These are phyloP conservation scores for Siniperca obscura DNA, from an alignment of 2,797 vertebrate genomes.

Conservation along the genomic window DNA sequence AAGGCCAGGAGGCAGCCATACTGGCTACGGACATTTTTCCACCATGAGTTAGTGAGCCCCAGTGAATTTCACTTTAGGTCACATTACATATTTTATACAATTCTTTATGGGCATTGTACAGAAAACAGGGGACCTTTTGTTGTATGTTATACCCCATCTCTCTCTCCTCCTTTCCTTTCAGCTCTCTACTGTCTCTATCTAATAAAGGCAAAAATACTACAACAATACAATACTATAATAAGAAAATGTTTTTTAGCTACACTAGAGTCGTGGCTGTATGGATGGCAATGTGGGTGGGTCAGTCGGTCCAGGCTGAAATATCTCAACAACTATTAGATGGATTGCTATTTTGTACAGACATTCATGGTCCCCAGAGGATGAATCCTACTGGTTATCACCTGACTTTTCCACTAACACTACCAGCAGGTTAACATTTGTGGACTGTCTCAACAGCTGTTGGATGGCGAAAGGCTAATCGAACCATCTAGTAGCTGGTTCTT, in stretches of 20 bases:
- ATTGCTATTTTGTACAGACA: not conserved
- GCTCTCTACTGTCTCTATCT: not conserved
- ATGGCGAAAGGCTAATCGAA: not conserved
- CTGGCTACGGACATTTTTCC: slow-evolving; percentile 17
- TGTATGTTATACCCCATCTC: not conserved
- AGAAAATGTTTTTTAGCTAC: not conserved
- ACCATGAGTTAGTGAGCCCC: not conserved
- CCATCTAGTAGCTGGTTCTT: no score
- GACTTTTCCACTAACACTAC: not conserved
- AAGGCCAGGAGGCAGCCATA: slow-evolving; percentile 10
- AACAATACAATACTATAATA: no score
- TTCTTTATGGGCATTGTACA: not conserved
- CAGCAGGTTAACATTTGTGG: not conserved
- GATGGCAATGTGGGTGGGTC: not conserved
- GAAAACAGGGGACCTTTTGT: not conserved
- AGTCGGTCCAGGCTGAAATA: not conserved
- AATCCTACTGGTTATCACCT: not conserved
- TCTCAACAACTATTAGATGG: not conserved
- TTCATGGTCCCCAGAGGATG: not conserved
- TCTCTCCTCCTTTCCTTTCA: not conserved
- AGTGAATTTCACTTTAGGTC: slow-evolving; percentile 17
- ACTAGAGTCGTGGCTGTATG: not conserved
- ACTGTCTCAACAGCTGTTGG: not conserved
- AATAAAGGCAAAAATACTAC: not conserved
- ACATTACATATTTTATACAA: slow-evolving; percentile 4